Evolutionary conservation across 2,113 vertebrate genomes (phyloP), one percentile per base, ranked within the genome.

Genomic region (Drymodes brunneopygia): DNA sequence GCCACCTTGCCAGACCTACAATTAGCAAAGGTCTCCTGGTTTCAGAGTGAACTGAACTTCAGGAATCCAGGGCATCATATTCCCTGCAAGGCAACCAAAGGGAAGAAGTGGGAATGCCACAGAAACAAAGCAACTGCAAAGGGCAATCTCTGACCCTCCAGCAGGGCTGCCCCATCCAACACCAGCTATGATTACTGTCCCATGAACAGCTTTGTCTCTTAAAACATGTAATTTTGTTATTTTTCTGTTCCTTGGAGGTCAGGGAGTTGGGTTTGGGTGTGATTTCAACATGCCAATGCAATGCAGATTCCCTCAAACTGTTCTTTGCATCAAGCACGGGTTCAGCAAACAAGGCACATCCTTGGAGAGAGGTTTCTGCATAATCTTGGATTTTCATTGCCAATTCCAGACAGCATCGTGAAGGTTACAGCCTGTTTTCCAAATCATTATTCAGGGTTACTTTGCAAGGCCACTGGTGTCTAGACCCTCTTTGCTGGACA

Each of bases 381-480:
- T 91, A 47, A 95, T 71, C 67, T 92, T 6, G 6, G 47, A 74
- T 83, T 93, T 79, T 90, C 90, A 85, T 80, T 93, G 47, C 87
- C 85, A 90, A 1, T 88, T 94, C 54, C 58, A 93, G 58, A 38
- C 51, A 93, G 29, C 23, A 58, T 22, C 8, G 2, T 1, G 13
- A 78, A 94, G 79, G 66, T 88, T 90, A 86, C 58, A 86, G 50
- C 27, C 44, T 72, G 17, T 54, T 61, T 54, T 70, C 38, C 75
- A 82, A 88, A 56, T 88, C 51, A 44, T 85, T 95, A 80, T 79
- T 79, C 84, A 66, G 58, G 40, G 74, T 88, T 88, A 80, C n/a
- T 62, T 33, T 64, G 29, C 71, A 88, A 83, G 74, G 80, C 57
- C 75, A 73, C 20, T 11, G 6, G 19, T 54, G 45, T 62, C 78